A percentile compares a stretch with the other conserved stretches of the same genome.
Conservation (phyloP, 2,797 vertebrate species). For the Myripristis jacobus region DNA sequence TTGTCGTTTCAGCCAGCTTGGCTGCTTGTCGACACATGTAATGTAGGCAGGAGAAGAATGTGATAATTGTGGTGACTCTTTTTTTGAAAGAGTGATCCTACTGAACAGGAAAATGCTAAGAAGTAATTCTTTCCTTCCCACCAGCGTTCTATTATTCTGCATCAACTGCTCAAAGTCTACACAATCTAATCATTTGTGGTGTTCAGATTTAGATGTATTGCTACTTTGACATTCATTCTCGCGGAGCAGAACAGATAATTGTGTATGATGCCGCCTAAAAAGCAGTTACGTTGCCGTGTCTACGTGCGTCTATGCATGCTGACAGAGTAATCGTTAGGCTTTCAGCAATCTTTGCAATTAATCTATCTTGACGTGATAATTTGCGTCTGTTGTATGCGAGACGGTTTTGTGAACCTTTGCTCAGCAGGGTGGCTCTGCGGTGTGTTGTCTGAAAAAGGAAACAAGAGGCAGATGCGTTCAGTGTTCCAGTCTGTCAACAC, state of each 20-base stretch:
- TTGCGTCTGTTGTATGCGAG: constrained; percentile 78
- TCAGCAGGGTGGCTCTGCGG: constrained; percentile 65
- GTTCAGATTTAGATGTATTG: constrained; percentile 55
- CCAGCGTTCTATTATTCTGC: constrained; percentile 54
- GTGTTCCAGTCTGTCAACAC: constrained; percentile 76
- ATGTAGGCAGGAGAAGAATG: neutral
- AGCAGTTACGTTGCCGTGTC: constrained; percentile 43
- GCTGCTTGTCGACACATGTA: constrained; percentile 3
- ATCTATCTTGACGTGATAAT: constrained; percentile 82
- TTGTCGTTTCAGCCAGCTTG: neutral
- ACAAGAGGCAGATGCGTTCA: constrained; percentile 75
- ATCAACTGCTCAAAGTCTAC: constrained; percentile 33
- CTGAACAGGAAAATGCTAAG: constrained; percentile 29
- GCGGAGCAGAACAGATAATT: constrained; percentile 66
- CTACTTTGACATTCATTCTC: constrained; percentile 66
- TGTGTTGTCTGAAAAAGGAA: constrained; percentile 57
- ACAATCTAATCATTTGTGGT: constrained; percentile 54
- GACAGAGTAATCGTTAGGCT: constrained; percentile 79
- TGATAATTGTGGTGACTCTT: neutral
- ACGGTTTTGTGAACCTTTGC: constrained; percentile 78
- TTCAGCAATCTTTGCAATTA: constrained; percentile 77
- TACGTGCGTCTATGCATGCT: constrained; percentile 64
- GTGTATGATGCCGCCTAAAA: constrained; percentile 68
- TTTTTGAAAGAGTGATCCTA: constrained; percentile 15
- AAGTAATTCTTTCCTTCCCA: constrained; percentile 31